Conservation (phyloP, 2,797 vertebrate species). For the Coluber constrictor region DNA sequence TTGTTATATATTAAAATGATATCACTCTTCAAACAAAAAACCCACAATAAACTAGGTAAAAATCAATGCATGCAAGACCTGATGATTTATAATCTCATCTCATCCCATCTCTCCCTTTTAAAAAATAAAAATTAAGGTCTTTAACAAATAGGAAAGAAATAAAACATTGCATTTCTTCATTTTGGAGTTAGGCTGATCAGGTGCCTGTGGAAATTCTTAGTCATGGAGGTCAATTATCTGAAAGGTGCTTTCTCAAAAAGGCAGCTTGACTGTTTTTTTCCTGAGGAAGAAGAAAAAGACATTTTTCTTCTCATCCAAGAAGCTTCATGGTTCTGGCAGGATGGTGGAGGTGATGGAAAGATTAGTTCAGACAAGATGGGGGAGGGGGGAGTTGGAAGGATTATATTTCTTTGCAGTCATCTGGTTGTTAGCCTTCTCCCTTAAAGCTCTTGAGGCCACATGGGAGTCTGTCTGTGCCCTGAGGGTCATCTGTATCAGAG, state of each 20-base stretch:
- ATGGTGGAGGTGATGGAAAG: background rate
- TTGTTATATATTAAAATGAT: background rate
- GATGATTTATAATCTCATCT: background rate
- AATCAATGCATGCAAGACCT: background rate
- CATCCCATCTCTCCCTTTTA: background rate
- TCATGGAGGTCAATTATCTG: background rate
- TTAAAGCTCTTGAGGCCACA: background rate
- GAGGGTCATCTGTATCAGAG: background rate
- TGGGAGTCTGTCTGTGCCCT: background rate
- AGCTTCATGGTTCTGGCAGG: background rate
- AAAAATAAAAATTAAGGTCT: background rate
- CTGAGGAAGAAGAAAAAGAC: background rate
- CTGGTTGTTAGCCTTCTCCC: background rate
- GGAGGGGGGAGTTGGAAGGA: background rate
- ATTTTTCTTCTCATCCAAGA: background rate
- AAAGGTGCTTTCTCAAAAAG: background rate
- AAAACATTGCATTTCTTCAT: slow-evolving; percentile 64
- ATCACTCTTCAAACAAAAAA: background rate
- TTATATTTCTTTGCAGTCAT: background rate
- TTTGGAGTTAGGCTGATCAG: slow-evolving; percentile 74
- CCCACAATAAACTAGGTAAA: background rate
- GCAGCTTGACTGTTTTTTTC: background rate
- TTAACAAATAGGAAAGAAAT: background rate
- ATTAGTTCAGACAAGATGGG: background rate
- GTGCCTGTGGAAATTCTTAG: background rate